Evolutionary conservation across 2,113 vertebrate genomes (phyloP), one percentile per base, ranked within the genome.

Genomic region (Trogon melanurus): DNA sequence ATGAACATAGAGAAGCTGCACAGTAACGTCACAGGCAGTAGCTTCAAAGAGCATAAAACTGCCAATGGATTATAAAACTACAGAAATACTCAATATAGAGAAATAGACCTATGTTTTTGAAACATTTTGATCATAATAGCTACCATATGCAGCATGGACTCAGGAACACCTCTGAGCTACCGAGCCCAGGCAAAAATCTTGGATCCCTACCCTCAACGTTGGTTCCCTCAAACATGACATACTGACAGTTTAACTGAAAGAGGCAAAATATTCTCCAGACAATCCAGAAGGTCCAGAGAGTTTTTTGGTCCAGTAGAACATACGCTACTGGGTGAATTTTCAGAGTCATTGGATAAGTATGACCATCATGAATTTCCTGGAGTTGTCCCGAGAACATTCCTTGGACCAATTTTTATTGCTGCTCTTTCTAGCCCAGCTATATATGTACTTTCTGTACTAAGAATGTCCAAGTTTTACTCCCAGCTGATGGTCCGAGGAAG

Each of bases 351-450:
- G 45, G 45, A 36, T 10, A 98, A 99, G 99, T 99, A 99, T 44
- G 99, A 99, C 92, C 99, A 99, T 80, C 98, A 98, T 51, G 98
- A 99, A 90, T 99, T 99, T 90, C 99, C 99, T 2, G 99, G 99
- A 18, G 99, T 99, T 47, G 99, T 99, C 27, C 99, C 99, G 41
- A 98, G 99, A 89, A 99, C 99, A 0, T 99, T 99, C 91, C 97
- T 99, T 2, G 99, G 99, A 38, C 99, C 99, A 0, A 78, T 99
- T 75, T 95, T 99, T 75, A 89, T 99, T 21, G 98, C 98, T 7
- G 71, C 69, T 1, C 92, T 99, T 73, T 98, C 98, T 94, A 98
- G 98, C 64, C 99, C 99, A 4, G 85, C 86, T 7, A 97, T 99
- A 25, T 98, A 79, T 17, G 9, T 98, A 50, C 97, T 98, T 11